A percentile compares a stretch with the other conserved stretches of the same genome.
phyloP scores from a whole-genome alignment of 1,140 invertebrate species.

The Branchinecta lindahli region DNA sequence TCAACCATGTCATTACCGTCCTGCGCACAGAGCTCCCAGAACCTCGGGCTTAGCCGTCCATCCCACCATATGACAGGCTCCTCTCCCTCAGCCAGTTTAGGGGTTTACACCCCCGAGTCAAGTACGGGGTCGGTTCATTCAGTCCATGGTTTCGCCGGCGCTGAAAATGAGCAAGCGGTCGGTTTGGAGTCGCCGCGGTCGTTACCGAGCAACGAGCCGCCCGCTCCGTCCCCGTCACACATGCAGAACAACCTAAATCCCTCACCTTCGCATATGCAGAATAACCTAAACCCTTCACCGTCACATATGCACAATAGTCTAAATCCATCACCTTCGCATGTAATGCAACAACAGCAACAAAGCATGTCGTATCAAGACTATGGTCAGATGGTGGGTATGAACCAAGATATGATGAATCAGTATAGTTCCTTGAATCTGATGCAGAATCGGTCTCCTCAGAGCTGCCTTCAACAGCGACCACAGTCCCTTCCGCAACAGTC shows the following conservation, averaged over 20 bases:
- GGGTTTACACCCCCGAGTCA: slow-evolving; percentile 65
- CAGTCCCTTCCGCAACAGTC: slow-evolving; percentile 17
- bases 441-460: slow-evolving; percentile 13
- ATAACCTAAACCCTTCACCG: background rate
- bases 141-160: slow-evolving; percentile 43
- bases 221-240: slow-evolving; percentile 15
- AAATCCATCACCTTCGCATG: background rate
- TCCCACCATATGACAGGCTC: slow-evolving; percentile 30
- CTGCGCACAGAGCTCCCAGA: background rate
- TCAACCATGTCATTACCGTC: background rate
- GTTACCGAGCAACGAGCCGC: slow-evolving; percentile 20
- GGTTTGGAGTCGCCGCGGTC: slow-evolving; percentile 19
- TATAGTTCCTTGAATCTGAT: slow-evolving; percentile 15
- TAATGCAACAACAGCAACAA: slow-evolving; percentile 12
- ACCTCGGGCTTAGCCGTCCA: background rate
- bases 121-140: slow-evolving; percentile 69
- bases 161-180: slow-evolving; percentile 12
- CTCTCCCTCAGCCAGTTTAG: slow-evolving; percentile 53
- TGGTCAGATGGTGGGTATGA: background rate
- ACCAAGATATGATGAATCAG: slow-evolving; percentile 15
- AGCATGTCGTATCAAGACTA: slow-evolving; percentile 10
- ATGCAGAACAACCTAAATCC: background rate
- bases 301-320: slow-evolving; percentile 6
- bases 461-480: background rate
- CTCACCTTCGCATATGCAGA: slow-evolving; percentile 2